Percentiles rank a stretch among this genome's conserved stretches.
Evolutionary conservation across 2,797 vertebrate species (phyloP).

Genomic region (Tiaroga cobitis): DNA sequence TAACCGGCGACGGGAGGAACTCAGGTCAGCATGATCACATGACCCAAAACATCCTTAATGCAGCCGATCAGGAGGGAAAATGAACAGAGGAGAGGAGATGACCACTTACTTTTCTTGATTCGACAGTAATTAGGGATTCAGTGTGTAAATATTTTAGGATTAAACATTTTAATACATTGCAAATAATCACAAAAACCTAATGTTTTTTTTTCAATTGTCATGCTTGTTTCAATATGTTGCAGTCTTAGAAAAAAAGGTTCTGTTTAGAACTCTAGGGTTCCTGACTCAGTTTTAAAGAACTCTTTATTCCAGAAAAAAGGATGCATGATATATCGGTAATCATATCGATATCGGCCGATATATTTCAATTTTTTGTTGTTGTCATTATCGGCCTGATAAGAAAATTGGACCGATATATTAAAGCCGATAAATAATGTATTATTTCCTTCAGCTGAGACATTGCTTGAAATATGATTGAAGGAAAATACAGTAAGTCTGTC

Average conservation of each 20-base stretch:
- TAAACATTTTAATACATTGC: not conserved
- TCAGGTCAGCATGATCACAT: constrained; percentile 80
- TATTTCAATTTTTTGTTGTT: no score
- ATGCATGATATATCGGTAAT: no score
- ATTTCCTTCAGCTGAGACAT: no score
- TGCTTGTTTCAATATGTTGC: not conserved
- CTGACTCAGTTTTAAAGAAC: not conserved
- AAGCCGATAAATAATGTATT: no score
- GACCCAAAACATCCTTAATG: not conserved
- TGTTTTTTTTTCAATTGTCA: not conserved
- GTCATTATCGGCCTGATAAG: no score
- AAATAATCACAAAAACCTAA: not conserved
- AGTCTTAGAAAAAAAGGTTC: not conserved
- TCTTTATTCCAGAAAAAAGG: not conserved
- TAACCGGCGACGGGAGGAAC: constrained; percentile 91
- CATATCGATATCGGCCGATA: no score
- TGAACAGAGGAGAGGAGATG: not conserved
- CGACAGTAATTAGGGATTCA: not conserved
- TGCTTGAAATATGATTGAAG: no score
- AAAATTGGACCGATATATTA: no score
- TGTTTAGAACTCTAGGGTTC: no score
- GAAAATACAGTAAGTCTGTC: no score
- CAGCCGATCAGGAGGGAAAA: not conserved
- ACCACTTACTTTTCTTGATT: not conserved
- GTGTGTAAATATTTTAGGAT: not conserved